Conservation (phyloP, 2,113 vertebrate species). For the Physeter macrocephalus region DNA sequence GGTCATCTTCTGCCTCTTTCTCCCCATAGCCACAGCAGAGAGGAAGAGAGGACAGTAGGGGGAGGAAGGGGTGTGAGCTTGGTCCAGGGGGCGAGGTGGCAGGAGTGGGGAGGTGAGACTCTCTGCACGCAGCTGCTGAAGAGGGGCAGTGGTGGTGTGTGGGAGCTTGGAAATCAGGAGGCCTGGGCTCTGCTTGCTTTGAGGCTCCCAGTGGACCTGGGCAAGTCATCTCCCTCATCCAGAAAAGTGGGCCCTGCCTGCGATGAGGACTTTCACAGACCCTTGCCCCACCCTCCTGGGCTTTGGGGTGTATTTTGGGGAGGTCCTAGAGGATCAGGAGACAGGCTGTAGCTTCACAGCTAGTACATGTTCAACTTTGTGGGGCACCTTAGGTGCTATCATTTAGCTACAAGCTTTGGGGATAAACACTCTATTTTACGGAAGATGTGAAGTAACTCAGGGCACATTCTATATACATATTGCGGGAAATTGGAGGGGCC, state of each 20-base stretch:
- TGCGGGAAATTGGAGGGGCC: background rate
- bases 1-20: background rate
- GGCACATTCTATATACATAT: background rate
- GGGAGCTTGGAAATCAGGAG: background rate
- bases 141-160: accelerated
- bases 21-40: background rate
- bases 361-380: accelerated
- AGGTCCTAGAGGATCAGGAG: background rate
- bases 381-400: background rate
- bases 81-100: background rate
- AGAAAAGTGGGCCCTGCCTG: background rate
- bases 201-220: background rate
- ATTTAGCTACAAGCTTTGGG: background rate
- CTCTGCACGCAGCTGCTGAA: background rate
- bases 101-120: background rate
- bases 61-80: background rate
- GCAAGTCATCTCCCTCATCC: accelerated
- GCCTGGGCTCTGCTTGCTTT: background rate
- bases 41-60: no score
- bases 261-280: background rate
- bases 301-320: background rate
- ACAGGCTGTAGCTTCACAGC: background rate
- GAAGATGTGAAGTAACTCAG: background rate
- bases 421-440: background rate
- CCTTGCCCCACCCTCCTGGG: background rate